These are phyloP conservation scores for Tetramorium simillimum DNA, from an alignment of 1,140 invertebrate species.

Conservation along the genomic window DNA sequence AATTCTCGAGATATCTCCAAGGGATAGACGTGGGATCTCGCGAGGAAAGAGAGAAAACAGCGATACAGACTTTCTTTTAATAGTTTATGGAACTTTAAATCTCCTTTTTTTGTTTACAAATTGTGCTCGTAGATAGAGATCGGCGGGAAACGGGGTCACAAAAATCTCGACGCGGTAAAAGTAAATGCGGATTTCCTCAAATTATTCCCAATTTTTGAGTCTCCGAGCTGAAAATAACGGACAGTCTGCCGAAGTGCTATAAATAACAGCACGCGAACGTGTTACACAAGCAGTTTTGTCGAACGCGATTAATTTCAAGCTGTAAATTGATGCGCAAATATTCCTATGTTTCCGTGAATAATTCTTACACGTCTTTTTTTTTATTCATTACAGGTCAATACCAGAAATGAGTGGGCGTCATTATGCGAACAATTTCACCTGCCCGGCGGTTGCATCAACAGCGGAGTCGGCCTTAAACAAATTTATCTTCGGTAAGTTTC, in stretches of 20 bases:
- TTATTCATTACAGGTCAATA: constrained; percentile 90
- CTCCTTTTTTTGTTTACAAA: neutral
- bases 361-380: constrained; percentile 49
- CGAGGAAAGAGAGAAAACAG: neutral
- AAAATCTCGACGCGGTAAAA: constrained; percentile 23
- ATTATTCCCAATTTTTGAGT: constrained; percentile 14
- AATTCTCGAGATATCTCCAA: constrained; percentile 36
- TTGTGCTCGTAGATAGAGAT: neutral
- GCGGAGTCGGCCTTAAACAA: constrained; percentile 93
- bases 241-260: neutral
- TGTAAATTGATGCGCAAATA: neutral
- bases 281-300: neutral
- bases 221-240: constrained; percentile 21
- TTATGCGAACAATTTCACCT: constrained; percentile 92
- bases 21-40: neutral
- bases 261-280: neutral
- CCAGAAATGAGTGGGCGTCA: constrained; percentile 93
- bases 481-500: constrained; percentile 94
- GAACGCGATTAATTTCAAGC: neutral
- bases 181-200: neutral
- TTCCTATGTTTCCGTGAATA: neutral
- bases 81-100: neutral
- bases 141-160: neutral
- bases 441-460: constrained; percentile 93
- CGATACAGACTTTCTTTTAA: neutral